phyloP scores from a whole-genome alignment of 1,140 invertebrate genomes.

The Bombus ignitus region DNA sequence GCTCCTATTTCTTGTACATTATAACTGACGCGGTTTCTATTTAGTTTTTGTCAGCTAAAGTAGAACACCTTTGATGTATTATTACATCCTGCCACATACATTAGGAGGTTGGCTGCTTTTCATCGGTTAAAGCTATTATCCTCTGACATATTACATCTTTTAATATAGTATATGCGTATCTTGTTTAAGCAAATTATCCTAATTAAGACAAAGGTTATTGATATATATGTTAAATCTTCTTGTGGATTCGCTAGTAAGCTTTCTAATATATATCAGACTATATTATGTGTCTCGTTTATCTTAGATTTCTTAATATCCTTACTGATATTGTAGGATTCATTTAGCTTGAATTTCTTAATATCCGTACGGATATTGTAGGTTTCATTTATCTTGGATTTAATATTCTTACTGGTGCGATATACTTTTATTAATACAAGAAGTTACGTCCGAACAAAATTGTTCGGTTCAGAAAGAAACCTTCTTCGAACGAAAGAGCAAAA shows the following conservation, averaged over 20 bases:
- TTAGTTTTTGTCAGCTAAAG: slow-evolving; percentile 16
- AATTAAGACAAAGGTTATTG: background rate
- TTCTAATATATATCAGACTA: background rate
- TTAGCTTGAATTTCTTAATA: background rate
- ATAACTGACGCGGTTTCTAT: background rate
- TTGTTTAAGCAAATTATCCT: background rate
- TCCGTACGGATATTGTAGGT: background rate
- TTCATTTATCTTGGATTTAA: no score
- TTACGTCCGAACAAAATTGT: no score
- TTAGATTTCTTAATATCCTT: background rate
- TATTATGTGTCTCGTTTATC: background rate
- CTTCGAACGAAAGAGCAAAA: no score
- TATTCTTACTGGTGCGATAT: no score
- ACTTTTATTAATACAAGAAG: no score
- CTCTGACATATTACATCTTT: background rate
- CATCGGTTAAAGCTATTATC: slow-evolving; percentile 17
- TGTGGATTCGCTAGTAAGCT: background rate
- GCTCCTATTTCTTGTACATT: background rate
- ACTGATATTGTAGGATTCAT: no score
- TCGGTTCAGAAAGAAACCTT: no score
- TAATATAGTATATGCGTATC: background rate
- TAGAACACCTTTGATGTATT: slow-evolving; percentile 21
- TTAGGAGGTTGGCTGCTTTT: slow-evolving; percentile 10
- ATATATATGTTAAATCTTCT: background rate
- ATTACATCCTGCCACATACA: background rate